A percentile compares a stretch with the other conserved stretches of the same genome.
phyloP scores from a whole-genome alignment of 2,797 vertebrate species.

The Acrossocheilus fasciatus region DNA sequence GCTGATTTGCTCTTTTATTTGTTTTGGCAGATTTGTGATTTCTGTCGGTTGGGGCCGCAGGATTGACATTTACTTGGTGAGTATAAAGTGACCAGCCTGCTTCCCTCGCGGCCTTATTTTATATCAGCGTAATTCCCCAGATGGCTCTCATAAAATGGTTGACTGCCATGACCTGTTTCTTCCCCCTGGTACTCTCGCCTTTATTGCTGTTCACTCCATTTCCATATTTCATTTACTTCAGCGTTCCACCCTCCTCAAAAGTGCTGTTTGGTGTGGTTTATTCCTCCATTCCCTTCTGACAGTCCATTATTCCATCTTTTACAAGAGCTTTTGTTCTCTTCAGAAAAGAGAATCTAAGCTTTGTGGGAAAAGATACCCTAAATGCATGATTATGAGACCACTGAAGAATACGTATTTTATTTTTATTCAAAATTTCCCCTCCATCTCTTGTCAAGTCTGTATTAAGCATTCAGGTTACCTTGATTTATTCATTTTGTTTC shows the following conservation, averaged over 20 bases:
- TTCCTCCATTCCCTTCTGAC: not conserved
- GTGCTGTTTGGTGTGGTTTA: constrained; percentile 21
- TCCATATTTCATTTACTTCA: constrained; percentile 64
- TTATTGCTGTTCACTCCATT: constrained; percentile 59
- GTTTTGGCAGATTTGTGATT: constrained; percentile 74
- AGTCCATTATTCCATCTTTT: constrained; percentile 9
- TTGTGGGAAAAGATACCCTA: not conserved
- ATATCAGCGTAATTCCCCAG: constrained; percentile 47
- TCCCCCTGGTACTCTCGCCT: constrained; percentile 29
- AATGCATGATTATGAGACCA: constrained; percentile 6
- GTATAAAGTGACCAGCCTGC: constrained; percentile 65
- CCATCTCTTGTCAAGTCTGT: constrained; percentile 6
- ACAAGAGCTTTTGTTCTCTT: constrained; percentile 17
- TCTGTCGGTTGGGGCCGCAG: constrained; percentile 81
- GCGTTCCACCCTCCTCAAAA: constrained; percentile 40
- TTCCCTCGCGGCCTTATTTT: constrained; percentile 43
- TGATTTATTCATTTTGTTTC: constrained; percentile 13
- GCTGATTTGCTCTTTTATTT: constrained; percentile 47
- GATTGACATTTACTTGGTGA: constrained; percentile 82
- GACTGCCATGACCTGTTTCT: constrained; percentile 59
- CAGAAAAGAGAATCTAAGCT: not conserved
- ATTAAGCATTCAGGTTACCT: not conserved
- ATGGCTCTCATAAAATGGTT: constrained; percentile 61
- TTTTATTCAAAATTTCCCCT: not conserved
- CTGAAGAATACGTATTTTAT: constrained; percentile 3